phyloP scores from a whole-genome alignment of 2,888 invertebrate species.

The Isotomurus palustris region DNA sequence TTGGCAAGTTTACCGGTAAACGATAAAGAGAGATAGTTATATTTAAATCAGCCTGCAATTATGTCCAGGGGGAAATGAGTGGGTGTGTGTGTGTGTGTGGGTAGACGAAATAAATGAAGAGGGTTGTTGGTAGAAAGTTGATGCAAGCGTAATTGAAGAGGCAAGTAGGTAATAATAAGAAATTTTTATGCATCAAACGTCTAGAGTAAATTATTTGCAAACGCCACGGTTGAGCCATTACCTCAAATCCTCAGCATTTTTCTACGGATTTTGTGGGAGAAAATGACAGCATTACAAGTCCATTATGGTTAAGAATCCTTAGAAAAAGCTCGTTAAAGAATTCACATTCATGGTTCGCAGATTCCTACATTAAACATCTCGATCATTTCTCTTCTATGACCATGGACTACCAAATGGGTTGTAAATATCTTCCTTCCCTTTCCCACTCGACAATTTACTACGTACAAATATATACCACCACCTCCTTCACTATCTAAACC shows the following conservation, averaged over 20 bases:
- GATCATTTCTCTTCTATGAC: slow-evolving; percentile 38
- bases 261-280: slow-evolving; percentile 44
- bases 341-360: slow-evolving; percentile 47
- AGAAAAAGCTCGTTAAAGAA: slow-evolving; percentile 47
- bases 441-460: no score
- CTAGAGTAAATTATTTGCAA: slow-evolving; percentile 47
- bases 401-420: slow-evolving; percentile 43
- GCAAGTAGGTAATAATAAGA: slow-evolving; percentile 45
- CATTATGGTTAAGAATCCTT: slow-evolving; percentile 46
- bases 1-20: no score
- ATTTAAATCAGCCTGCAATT: no score
- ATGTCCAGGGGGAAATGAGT: no score
- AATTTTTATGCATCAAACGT: slow-evolving; percentile 47
- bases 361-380: slow-evolving; percentile 40
- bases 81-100: no score
- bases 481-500: background rate
- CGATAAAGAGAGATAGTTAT: no score
- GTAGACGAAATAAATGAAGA: no score
- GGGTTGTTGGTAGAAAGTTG: no score
- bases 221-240: slow-evolving; percentile 46
- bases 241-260: slow-evolving; percentile 47
- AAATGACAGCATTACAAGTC: slow-evolving; percentile 47
- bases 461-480: no score
- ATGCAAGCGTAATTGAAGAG: slow-evolving; percentile 39
- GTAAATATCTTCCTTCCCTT: slow-evolving; percentile 45